These are phyloP conservation scores for Petrophora chlorosata DNA, from an alignment of 2,888 invertebrate species.

Conservation along the genomic window DNA sequence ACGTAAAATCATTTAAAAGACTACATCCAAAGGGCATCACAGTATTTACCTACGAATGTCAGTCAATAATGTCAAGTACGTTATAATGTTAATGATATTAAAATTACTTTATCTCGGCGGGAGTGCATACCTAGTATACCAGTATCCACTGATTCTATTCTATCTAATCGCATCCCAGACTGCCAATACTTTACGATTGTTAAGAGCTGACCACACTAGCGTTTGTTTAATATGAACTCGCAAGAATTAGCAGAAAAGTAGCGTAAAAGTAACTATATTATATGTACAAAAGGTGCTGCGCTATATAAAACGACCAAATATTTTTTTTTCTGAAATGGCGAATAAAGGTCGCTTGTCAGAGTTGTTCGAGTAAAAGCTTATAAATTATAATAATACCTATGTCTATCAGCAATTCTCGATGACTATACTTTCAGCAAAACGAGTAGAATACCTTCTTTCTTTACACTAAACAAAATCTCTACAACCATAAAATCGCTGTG, in stretches of 20 bases:
- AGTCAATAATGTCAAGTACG: constrained; percentile 2
- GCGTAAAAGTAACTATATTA: too few relatives aligned
- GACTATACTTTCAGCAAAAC: too few relatives aligned
- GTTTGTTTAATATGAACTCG: not conserved
- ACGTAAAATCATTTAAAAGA: too few relatives aligned
- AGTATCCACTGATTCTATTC: not conserved
- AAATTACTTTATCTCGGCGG: constrained; percentile 10
- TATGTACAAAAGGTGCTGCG: not conserved
- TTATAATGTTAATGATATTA: constrained; percentile 8
- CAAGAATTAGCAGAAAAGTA: not conserved
- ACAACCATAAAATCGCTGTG: too few relatives aligned
- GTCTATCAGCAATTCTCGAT: too few relatives aligned
- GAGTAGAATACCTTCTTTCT: too few relatives aligned
- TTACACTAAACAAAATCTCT: too few relatives aligned
- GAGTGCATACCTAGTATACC: not conserved
- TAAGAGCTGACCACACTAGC: not conserved
- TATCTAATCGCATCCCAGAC: constrained; percentile 5
- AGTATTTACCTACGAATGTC: not conserved
- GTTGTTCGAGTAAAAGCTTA: too few relatives aligned
- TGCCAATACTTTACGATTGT: not conserved
- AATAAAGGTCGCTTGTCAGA: too few relatives aligned
- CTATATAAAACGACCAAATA: too few relatives aligned
- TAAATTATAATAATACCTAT: too few relatives aligned
- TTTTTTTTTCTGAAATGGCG: too few relatives aligned
- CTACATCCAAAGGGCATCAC: not conserved